A percentile compares a stretch with the other conserved stretches of the same genome.
phyloP scores from a whole-genome alignment of 2,797 vertebrate genomes.

The Lerista edwardsae region DNA sequence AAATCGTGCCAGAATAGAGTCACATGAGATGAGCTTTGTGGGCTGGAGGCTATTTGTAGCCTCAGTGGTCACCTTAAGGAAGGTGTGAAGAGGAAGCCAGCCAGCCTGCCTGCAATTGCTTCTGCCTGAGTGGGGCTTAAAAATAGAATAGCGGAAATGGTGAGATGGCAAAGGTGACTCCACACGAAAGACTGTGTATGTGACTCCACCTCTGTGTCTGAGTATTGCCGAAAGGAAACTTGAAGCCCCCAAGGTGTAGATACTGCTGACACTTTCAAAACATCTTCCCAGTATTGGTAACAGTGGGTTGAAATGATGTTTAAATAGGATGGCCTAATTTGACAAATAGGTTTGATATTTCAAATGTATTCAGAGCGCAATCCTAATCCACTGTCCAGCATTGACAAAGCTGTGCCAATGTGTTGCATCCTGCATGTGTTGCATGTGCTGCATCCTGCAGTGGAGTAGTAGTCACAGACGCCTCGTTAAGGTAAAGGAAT shows the following conservation, averaged over 20 bases:
- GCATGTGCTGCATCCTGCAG: too few relatives aligned
- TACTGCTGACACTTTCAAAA: background rate
- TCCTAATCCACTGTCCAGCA: too few relatives aligned
- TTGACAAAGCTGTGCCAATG: too few relatives aligned
- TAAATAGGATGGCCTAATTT: background rate
- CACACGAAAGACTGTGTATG: background rate
- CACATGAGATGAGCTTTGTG: background rate
- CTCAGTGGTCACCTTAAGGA: background rate
- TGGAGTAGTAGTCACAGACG: too few relatives aligned
- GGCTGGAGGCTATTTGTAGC: constrained; percentile 4
- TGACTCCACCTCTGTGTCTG: background rate
- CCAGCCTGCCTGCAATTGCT: constrained; percentile 4
- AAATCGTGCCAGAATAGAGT: background rate
- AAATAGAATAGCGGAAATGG: constrained; percentile 29
- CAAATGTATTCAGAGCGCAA: too few relatives aligned
- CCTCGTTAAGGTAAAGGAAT: too few relatives aligned
- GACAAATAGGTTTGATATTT: background rate
- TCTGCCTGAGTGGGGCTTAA: constrained; percentile 8
- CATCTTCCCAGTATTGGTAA: too few relatives aligned
- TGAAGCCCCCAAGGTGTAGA: background rate
- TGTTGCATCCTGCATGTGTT: too few relatives aligned
- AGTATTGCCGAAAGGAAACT: background rate
- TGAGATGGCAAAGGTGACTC: background rate
- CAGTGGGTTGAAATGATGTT: background rate
- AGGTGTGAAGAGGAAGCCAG: constrained; percentile 41